These are phyloP conservation scores for Alectura lathami DNA, from an alignment of 2,113 vertebrate species.

Conservation along the genomic window DNA sequence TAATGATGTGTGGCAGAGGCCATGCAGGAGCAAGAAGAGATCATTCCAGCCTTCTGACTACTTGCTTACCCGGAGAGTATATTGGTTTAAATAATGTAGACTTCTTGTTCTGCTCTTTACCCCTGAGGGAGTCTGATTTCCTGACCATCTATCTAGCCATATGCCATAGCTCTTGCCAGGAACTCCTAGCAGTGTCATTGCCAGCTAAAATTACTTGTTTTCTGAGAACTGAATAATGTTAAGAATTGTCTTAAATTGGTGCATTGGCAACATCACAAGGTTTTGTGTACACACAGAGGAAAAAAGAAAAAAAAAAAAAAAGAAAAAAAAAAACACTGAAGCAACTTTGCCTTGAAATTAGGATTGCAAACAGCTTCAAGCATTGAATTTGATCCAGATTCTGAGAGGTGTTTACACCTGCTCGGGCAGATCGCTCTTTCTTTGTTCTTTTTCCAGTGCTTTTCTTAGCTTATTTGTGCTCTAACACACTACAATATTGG, in stretches of 20 bases:
- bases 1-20: not conserved
- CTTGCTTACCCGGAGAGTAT: not conserved
- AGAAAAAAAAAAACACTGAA: not conserved
- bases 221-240: conserved; percentile 11
- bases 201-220: conserved; percentile 62
- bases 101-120: not conserved
- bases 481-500: not conserved
- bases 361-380: not conserved
- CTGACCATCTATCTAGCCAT: conserved; percentile 54
- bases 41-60: not conserved
- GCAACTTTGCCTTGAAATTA: not conserved
- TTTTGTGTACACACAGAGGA: not conserved
- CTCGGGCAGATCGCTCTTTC: not conserved
- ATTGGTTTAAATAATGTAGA: conserved; percentile 34
- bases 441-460: conserved; percentile 41
- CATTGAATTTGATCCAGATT: conserved; percentile 49
- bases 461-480: conserved; percentile 24
- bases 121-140: conserved; percentile 53
- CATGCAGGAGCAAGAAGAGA: not conserved
- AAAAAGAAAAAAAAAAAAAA: not conserved
- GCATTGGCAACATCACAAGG: not conserved
- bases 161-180: conserved; percentile 20
- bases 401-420: conserved; percentile 44
- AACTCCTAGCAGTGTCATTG: conserved; percentile 5
- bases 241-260: conserved; percentile 30